Evolutionary conservation across 2,113 vertebrate genomes (phyloP), one percentile per base, ranked within the genome.

Genomic region (Girardinichthys multiradiatus): DNA sequence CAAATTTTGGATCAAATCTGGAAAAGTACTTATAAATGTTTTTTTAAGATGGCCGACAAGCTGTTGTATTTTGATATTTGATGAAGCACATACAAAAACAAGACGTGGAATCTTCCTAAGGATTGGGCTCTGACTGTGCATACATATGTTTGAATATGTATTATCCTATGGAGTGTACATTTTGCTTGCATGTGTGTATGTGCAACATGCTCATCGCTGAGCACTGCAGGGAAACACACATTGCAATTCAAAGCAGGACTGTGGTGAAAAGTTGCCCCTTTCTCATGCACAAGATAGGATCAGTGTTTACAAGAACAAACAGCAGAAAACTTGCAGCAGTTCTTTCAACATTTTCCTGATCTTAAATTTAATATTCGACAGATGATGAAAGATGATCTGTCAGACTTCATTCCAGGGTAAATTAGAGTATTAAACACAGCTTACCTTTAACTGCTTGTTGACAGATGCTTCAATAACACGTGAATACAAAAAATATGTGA

Each of bases 291-390:
- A 68, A 87, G 88, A 92, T 92, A 89, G 74, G 65, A 91, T 90
- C 90, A 83, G 73, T 90, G 88, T 91, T 90, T 92, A 90, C 79
- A 72, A 73, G 82, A 72, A 85, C 82, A 76, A 82, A 87, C 79
- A 70, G 79, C 87, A 82, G 68, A 84, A 74, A 51, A 74, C 70
- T 57, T 82, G 75, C 76, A 68, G 79, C 79, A 82, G 76, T 75
- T 68, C 61, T 68, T 33, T 21, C 48, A 19, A 10, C 15, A 14
- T 61, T 70, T 64, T 54, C 67, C n/a, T 54, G 31, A 21, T 59
- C 30, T 37, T 45, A 81, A 81, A 45, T 0, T 28, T 35, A 57
- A 37, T n/a, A 4, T 68, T 58, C 37, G 33, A 65, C 64, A 42
- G 33, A 71, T n/a, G 30, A 15, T 75, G 2, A 80, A 51, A 37